A percentile compares a stretch with the other conserved stretches of the same genome.
These are phyloP conservation scores for Actinopyga echinites DNA, from an alignment of 53 echinoderm and acorn worm species.

Conservation along the genomic window DNA sequence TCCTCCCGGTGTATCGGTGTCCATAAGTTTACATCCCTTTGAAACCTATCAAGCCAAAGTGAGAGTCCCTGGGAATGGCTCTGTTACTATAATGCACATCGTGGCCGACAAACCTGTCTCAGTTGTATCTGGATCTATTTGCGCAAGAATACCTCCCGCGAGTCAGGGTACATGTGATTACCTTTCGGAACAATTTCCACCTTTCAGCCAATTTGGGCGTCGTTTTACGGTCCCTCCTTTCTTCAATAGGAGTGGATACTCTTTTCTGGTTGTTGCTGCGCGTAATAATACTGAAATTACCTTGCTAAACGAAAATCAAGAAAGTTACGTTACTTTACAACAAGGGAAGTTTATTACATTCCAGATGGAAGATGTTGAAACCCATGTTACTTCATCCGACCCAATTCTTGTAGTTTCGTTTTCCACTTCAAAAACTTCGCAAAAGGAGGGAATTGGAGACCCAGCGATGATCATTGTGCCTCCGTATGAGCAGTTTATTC, in stretches of 20 bases:
- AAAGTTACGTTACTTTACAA: background rate
- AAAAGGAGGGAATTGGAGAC: background rate
- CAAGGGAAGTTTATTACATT: background rate
- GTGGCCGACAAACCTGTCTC: slow-evolving; percentile 9
- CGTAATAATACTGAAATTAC: background rate
- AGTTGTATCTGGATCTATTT: slow-evolving; percentile 35
- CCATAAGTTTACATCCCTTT: background rate
- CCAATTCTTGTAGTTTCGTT: slow-evolving; percentile 3
- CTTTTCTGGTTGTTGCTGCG: slow-evolving; percentile 7
- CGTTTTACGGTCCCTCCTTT: slow-evolving; percentile 8
- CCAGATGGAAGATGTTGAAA: background rate
- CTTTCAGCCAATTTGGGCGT: slow-evolving; percentile 21
- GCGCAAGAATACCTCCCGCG: background rate
- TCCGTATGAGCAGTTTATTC: slow-evolving; percentile 7
- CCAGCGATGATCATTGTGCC: slow-evolving; percentile 17
- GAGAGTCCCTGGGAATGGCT: background rate
- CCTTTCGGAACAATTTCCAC: slow-evolving; percentile 39
- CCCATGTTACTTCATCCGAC: background rate
- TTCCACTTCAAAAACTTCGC: background rate
- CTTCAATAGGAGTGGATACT: background rate
- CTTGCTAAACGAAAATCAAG: too few relatives aligned
- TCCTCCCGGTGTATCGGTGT: background rate
- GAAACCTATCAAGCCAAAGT: slow-evolving; percentile 5
- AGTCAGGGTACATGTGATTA: slow-evolving; percentile 13
- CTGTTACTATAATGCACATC: background rate